Conservation (phyloP, 2,888 invertebrate genomes). For the Helicoverpa assulta region DNA sequence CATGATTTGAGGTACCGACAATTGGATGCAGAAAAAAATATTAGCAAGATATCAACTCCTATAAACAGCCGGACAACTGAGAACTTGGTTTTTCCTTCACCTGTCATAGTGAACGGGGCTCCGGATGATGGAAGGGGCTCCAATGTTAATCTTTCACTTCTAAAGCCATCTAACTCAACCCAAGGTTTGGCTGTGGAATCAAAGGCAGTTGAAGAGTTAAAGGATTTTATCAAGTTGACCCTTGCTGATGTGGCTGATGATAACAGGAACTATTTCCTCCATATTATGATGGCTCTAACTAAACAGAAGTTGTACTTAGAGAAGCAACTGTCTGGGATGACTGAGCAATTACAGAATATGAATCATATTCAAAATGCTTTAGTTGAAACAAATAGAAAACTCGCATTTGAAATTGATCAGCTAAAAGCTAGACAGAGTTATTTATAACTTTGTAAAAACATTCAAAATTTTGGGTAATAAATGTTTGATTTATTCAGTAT, state of each 20-base stretch:
- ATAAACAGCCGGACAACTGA: constrained; percentile 74
- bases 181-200: constrained; percentile 66
- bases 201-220: constrained; percentile 79
- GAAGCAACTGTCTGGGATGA: constrained; percentile 79
- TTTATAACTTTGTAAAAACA: constrained; percentile 39
- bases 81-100: constrained; percentile 77
- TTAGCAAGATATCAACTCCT: constrained; percentile 85
- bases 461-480: constrained; percentile 24
- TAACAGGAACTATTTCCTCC: constrained; percentile 84
- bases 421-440: constrained; percentile 77
- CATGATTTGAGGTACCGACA: constrained; percentile 73
- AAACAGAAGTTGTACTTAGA: constrained; percentile 86
- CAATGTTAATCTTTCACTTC: constrained; percentile 67
- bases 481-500: constrained; percentile 26
- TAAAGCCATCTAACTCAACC: constrained; percentile 65
- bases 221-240: constrained; percentile 82
- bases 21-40: constrained; percentile 78
- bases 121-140: constrained; percentile 72
- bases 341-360: constrained; percentile 78
- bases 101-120: constrained; percentile 74
- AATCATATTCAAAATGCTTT: constrained; percentile 82
- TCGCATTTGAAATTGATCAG: constrained; percentile 85
- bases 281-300: constrained; percentile 87
- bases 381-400: constrained; percentile 86
- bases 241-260: constrained; percentile 83